These are phyloP conservation scores for Epizoanthus illoricatus DNA, from an alignment of 92 coral and sea anemone genomes.

Conservation along the genomic window DNA sequence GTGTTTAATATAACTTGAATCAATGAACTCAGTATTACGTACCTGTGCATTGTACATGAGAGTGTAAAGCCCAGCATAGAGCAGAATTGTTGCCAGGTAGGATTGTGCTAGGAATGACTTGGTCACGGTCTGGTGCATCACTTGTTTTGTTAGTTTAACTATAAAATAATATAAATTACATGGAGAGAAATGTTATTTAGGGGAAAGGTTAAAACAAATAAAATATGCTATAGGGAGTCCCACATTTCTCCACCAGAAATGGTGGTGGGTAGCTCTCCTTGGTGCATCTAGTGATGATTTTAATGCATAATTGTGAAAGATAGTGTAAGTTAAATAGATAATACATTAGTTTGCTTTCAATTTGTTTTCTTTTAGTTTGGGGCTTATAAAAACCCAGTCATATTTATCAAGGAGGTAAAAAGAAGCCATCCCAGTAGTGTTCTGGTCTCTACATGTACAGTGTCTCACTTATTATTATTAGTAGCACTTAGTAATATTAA, in stretches of 20 bases:
- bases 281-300: too few relatives aligned
- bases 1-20: neutral
- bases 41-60: slow-evolving; percentile 68
- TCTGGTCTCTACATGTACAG: too few relatives aligned
- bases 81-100: slow-evolving; percentile 74
- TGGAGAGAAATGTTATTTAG: slow-evolving; percentile 3
- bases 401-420: too few relatives aligned
- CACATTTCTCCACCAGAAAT: too few relatives aligned
- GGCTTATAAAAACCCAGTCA: too few relatives aligned
- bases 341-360: too few relatives aligned
- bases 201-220: neutral
- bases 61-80: slow-evolving; percentile 91
- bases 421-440: too few relatives aligned
- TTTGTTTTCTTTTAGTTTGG: too few relatives aligned
- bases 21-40: slow-evolving; percentile 7
- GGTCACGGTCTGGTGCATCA: slow-evolving; percentile 85
- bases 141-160: slow-evolving; percentile 91
- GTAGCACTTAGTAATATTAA: neutral
- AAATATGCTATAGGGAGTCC: neutral
- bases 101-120: slow-evolving; percentile 86
- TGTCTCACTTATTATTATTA: too few relatives aligned
- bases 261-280: too few relatives aligned
- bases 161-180: neutral
- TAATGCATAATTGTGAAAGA: too few relatives aligned
- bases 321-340: too few relatives aligned